Conservation (phyloP, 1,140 invertebrate species). For the Colletes gigas region DNA sequence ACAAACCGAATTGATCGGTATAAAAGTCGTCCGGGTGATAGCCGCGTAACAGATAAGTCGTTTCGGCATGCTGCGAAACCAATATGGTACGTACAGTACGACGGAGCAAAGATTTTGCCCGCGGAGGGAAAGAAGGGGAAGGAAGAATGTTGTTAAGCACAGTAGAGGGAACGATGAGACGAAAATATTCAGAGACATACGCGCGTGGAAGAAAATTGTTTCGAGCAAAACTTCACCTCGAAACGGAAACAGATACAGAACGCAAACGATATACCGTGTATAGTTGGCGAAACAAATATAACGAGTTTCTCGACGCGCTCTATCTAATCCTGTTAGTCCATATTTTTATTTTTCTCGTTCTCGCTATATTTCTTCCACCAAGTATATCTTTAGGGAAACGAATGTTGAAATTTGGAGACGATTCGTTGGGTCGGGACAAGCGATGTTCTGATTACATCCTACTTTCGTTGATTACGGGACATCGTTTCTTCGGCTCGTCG, state of each 20-base stretch:
- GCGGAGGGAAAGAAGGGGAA: slow-evolving; percentile 50
- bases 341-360: no score
- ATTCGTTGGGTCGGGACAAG: background rate
- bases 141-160: slow-evolving; percentile 49
- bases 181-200: background rate
- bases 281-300: no score
- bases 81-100: background rate
- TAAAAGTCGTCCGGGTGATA: background rate
- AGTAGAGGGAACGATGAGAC: background rate
- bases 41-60: background rate
- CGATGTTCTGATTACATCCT: background rate
- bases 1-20: background rate
- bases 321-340: no score
- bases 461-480: background rate
- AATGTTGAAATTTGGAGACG: background rate
- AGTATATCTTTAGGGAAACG: background rate
- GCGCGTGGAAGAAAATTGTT: background rate
- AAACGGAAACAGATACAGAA: no score
- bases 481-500: slow-evolving; percentile 4
- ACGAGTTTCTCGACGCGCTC: no score
- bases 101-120: background rate
- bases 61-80: background rate
- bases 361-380: no score
- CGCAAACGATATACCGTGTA: no score
- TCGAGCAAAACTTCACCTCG: no score